phyloP scores from a whole-genome alignment of 2,113 vertebrate species.

The Datnioides undecimradiatus region DNA sequence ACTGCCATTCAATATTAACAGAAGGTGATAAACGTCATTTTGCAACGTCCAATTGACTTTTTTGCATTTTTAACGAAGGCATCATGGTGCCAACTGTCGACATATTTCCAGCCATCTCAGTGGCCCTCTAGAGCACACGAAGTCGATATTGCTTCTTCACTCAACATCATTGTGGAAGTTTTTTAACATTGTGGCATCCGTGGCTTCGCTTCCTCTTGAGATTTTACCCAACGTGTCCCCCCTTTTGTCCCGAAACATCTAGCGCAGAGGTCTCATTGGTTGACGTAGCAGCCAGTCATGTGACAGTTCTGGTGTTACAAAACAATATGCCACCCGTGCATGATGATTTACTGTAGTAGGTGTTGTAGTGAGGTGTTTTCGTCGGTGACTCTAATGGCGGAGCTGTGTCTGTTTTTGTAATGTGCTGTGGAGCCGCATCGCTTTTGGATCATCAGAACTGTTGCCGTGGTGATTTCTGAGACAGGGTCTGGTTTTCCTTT shows the following conservation, averaged over 20 bases:
- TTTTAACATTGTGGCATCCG: conserved; percentile 49
- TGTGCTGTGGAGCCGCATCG: conserved; percentile 36
- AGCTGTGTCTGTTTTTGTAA: conserved; percentile 66
- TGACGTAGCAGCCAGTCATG: conserved; percentile 32
- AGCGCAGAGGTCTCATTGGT: conserved; percentile 35
- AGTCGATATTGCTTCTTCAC: conserved; percentile 39
- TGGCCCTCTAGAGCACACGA: conserved; percentile 32
- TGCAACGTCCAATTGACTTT: conserved; percentile 5
- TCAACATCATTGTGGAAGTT: conserved; percentile 30
- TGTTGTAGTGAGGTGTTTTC: conserved; percentile 64
- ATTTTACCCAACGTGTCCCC: conserved; percentile 20
- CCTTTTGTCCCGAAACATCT: conserved; percentile 24
- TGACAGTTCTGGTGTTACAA: conserved; percentile 58
- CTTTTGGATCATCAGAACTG: conserved; percentile 60
- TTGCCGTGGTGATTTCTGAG: conserved; percentile 55
- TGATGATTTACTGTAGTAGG: conserved; percentile 61
- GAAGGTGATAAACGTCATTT: conserved; percentile 10
- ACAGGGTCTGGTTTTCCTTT: conserved; percentile 55
- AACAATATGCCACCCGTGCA: conserved; percentile 63
- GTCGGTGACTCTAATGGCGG: conserved; percentile 54
- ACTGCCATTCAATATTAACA: conserved; percentile 27
- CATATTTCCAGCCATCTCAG: conserved; percentile 18
- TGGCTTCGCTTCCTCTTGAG: conserved; percentile 41
- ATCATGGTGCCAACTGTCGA: conserved; percentile 38
- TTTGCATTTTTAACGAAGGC: conserved; percentile 26